These are phyloP conservation scores for Rambutsinella grinnellia DNA, from an alignment of 2,888 invertebrate species.

Conservation along the genomic window DNA sequence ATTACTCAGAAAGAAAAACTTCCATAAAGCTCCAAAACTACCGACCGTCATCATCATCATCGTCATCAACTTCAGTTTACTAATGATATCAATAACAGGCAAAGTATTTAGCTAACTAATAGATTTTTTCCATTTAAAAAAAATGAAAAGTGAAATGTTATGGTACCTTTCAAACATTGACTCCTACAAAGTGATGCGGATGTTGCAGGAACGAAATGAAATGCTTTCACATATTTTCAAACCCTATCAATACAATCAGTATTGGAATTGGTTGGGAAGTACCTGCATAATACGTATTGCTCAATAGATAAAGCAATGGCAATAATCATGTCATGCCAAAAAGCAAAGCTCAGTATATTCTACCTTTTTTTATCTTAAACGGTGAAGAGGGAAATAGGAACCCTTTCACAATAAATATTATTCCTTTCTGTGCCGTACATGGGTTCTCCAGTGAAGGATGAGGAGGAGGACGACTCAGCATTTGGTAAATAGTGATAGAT, in stretches of 20 bases:
- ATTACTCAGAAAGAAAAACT: not conserved
- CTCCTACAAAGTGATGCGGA: too few species aligned
- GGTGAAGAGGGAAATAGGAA: not conserved
- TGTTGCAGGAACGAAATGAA: not conserved
- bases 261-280: too few species aligned
- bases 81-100: too few species aligned
- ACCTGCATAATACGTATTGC: too few species aligned
- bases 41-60: not conserved
- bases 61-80: not conserved
- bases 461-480: not conserved
- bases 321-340: constrained; percentile 58
- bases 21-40: not conserved
- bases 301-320: constrained; percentile 12
- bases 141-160: too few species aligned
- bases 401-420: constrained; percentile 57
- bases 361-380: constrained; percentile 45
- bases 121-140: not conserved
- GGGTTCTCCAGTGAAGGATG: too few species aligned
- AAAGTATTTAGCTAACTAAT: not conserved
- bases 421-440: not conserved
- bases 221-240: not conserved
- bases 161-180: too few species aligned
- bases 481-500: not conserved
- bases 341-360: constrained; percentile 55
- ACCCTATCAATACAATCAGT: not conserved